Evolutionary conservation across 1,140 invertebrate genomes (phyloP), one percentile per base, ranked within the genome.

Genomic region (Micrasema minimum): DNA sequence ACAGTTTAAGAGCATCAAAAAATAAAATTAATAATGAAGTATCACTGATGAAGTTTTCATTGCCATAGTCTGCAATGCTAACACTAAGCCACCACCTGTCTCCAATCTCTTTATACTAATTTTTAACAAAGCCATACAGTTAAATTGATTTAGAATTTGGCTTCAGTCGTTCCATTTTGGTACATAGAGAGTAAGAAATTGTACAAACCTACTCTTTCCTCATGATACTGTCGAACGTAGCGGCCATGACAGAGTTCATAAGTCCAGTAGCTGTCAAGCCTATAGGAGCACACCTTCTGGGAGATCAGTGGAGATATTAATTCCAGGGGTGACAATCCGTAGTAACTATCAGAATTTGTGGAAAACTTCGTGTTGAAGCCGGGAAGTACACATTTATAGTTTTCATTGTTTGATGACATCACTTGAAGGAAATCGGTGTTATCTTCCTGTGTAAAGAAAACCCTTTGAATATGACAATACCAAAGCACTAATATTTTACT

Each of bases 171-270:
- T 4, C 26, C 26, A 4, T 4, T 4, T 31, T 31, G 7, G 7
- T 31, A 4, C 26, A 31, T 7, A 31, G 2, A 4, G 26, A 31
- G 7, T 31, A 31, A 31, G 2, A 31, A 31, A 31, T 31, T 31
- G 7, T 31, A 23, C 66, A 70, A 80, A 71, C 90, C 92, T 82
- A 97, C 96, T 72, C 94, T 88, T 77, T 96, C 94, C 82, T 98
- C 96, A 81, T 99, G 96, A 83, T 96, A 99, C 79, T 99, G 97
- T 10, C 93, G 85, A 2, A 99, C 88, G 80, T 92, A 91, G 74
- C 88, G 86, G 4, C 96, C 96, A 85, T 99, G 97, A 79, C 97
- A 99, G 9, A 99, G 85, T 83, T 99, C 96, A 85, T 99, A 99
- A 0, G 93, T 96, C 97, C 97, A 99, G 81, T 97, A 99, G 43